These are phyloP conservation scores for Gryllus bimaculatus DNA, from an alignment of 1,140 invertebrate genomes.

Conservation along the genomic window DNA sequence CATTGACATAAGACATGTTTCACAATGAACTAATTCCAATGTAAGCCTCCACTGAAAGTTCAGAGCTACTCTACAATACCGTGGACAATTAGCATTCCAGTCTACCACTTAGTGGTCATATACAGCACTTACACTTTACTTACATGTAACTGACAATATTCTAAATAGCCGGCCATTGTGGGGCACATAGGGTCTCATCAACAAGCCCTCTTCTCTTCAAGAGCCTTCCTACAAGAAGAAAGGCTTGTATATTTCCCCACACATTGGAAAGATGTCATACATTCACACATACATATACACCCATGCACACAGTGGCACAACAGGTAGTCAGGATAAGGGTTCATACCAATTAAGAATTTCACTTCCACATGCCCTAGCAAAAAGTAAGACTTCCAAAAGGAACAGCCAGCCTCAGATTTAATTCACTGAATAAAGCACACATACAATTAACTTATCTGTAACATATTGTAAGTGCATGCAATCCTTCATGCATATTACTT, in stretches of 20 bases:
- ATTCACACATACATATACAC: not conserved
- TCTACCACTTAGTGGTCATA: not conserved
- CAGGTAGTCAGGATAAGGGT: not conserved
- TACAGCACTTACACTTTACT: not conserved
- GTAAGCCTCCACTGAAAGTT: too few relatives aligned
- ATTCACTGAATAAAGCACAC: too few relatives aligned
- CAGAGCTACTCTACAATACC: not conserved
- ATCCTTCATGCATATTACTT: too few relatives aligned
- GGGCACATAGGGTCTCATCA: not conserved
- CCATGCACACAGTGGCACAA: not conserved
- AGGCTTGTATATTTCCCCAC: not conserved
- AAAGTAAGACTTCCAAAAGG: too few relatives aligned
- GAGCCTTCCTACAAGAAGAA: not conserved
- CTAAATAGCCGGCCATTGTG: not conserved
- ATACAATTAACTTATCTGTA: too few relatives aligned
- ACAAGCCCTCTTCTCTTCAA: not conserved
- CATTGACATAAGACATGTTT: too few relatives aligned
- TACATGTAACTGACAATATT: constrained; percentile 1
- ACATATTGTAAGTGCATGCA: too few relatives aligned
- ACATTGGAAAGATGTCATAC: not conserved
- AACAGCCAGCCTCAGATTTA: too few relatives aligned
- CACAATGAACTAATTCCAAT: too few relatives aligned
- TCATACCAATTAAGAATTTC: not conserved
- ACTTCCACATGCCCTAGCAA: not conserved
- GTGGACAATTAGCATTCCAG: not conserved